These are phyloP conservation scores for Crioceris asparagi DNA, from an alignment of 2,888 invertebrate species.

Conservation along the genomic window DNA sequence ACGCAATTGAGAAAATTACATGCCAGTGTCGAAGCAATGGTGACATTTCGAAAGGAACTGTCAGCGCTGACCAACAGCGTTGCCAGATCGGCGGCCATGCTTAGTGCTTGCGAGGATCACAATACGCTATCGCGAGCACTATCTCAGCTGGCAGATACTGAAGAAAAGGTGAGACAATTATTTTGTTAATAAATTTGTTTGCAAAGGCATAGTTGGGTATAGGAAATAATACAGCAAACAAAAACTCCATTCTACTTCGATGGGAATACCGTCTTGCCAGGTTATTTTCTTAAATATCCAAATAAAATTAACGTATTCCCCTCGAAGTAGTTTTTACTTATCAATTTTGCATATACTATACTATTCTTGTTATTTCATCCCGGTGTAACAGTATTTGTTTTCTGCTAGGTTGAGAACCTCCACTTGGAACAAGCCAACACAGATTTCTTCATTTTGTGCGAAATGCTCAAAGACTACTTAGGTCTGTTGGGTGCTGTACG, in stretches of 20 bases:
- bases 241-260: too few species aligned
- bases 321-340: too few species aligned
- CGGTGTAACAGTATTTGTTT: too few species aligned
- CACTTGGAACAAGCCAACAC: slow-evolving; percentile 89
- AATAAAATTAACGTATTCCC: too few species aligned
- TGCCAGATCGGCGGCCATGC: slow-evolving; percentile 78
- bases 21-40: slow-evolving; percentile 77
- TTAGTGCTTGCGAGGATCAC: slow-evolving; percentile 89
- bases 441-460: slow-evolving; percentile 89
- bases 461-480: slow-evolving; percentile 90
- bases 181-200: slow-evolving; percentile 2
- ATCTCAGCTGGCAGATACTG: slow-evolving; percentile 80
- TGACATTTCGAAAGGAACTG: slow-evolving; percentile 75
- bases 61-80: slow-evolving; percentile 69
- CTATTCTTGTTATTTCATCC: too few species aligned
- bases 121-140: slow-evolving; percentile 82
- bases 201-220: too few species aligned
- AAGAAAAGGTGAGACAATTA: slow-evolving; percentile 62
- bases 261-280: neutral
- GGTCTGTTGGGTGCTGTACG: slow-evolving; percentile 85
- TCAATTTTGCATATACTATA: too few species aligned
- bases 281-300: too few species aligned
- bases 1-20: slow-evolving; percentile 78
- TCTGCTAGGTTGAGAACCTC: slow-evolving; percentile 65
- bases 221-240: too few species aligned